Evolutionary conservation across 2,888 invertebrate species (phyloP).

Genomic region (Amphipoea lucens): DNA sequence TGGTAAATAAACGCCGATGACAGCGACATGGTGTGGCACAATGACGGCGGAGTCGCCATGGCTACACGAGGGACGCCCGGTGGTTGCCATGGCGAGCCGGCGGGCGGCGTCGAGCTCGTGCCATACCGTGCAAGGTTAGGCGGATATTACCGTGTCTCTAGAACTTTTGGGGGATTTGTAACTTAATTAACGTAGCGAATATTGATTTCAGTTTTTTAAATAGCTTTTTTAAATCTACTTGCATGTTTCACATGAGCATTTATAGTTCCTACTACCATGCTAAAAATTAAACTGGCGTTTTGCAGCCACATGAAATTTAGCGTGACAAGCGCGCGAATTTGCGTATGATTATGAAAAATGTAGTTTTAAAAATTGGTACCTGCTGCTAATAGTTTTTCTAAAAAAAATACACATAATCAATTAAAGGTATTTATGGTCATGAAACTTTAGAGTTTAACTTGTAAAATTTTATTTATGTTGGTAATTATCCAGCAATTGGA

Average conservation of each 20-base stretch:
- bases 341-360: constrained; percentile 7
- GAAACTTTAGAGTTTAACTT: constrained; percentile 26
- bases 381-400: neutral
- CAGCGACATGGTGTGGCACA: constrained; percentile 70
- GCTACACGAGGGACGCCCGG: constrained; percentile 78
- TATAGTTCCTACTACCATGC: neutral
- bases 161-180: constrained; percentile 69
- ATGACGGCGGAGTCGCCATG: constrained; percentile 75
- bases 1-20: constrained; percentile 82
- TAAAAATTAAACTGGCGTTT: neutral
- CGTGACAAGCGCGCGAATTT: constrained; percentile 26
- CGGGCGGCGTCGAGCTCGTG: constrained; percentile 64
- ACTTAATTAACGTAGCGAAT: constrained; percentile 69
- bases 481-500: constrained; percentile 39
- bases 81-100: constrained; percentile 73
- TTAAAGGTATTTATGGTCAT: constrained; percentile 49
- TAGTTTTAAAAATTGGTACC: neutral
- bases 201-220: constrained; percentile 59
- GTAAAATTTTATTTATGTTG: constrained; percentile 30
- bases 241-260: constrained; percentile 13
- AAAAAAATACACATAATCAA: constrained; percentile 25
- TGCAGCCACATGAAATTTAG: constrained; percentile 21
- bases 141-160: constrained; percentile 46
- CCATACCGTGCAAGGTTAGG: constrained; percentile 78
- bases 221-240: constrained; percentile 13